Conservation (phyloP, 2,113 vertebrate genomes). For the Tringa solitaria region DNA sequence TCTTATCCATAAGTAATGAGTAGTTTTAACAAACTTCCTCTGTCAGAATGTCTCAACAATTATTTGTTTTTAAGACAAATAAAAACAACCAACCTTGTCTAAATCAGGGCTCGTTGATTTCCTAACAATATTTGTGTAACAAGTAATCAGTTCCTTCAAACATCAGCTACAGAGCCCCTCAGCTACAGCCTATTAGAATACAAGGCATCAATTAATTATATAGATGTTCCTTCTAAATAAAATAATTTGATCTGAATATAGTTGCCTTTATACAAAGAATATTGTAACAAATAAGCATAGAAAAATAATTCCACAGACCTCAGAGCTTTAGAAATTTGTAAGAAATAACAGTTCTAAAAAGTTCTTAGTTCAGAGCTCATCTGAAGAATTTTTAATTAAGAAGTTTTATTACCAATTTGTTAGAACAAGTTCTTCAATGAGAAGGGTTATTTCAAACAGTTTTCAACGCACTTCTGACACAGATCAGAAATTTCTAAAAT, state of each 20-base stretch:
- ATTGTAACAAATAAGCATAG: accelerated
- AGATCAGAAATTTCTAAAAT: neutral
- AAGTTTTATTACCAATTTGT: neutral
- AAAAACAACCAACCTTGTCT: neutral
- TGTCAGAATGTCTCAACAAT: neutral
- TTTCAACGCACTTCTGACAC: neutral
- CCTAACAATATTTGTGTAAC: neutral
- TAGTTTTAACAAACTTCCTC: no score
- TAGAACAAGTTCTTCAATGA: neutral
- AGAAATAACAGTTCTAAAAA: neutral
- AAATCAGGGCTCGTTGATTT: neutral
- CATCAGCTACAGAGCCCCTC: neutral
- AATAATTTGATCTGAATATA: accelerated
- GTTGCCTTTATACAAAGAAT: neutral
- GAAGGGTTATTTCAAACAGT: neutral
- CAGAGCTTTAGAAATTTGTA: neutral
- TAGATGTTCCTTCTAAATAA: neutral
- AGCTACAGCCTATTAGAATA: neutral
- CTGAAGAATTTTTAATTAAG: neutral
- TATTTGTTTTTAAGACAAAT: neutral
- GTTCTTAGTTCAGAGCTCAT: neutral
- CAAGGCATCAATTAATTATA: neutral
- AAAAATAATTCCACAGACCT: neutral
- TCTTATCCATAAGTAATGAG: no score
- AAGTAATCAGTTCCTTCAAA: neutral